Evolutionary conservation across 2,797 vertebrate genomes (phyloP).

Genomic region (Forpus xanthops): DNA sequence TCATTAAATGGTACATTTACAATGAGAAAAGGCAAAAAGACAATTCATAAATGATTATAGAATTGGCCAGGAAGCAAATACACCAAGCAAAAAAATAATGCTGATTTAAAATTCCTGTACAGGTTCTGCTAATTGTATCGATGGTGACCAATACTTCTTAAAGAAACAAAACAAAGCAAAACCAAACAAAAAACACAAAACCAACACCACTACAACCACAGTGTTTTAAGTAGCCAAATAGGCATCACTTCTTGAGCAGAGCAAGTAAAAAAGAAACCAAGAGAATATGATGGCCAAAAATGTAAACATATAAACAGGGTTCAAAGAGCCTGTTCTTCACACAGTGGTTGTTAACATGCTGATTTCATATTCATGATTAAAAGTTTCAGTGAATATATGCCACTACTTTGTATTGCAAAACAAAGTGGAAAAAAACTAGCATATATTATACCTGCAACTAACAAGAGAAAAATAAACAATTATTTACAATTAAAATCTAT

Average conservation of each 20-base stretch:
- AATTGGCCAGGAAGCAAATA: neutral
- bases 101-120: neutral
- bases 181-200: rapidly evolving
- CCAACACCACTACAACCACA: neutral
- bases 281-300: neutral
- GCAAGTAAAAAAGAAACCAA: neutral
- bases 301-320: neutral
- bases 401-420: neutral
- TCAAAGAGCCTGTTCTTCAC: neutral
- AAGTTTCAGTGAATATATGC: neutral
- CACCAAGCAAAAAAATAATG: neutral
- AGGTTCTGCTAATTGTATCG: neutral
- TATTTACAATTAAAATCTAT: neutral
- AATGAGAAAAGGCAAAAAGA: neutral
- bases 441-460: neutral
- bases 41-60: neutral
- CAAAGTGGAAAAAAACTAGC: neutral
- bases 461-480: neutral
- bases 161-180: neutral
- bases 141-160: neutral
- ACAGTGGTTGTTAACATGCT: neutral
- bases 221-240: neutral
- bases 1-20: slow-evolving; percentile 4
- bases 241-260: neutral
- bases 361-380: neutral